Base-by-base conservation (phyloP, 2,888 invertebrate genomes). In the Terebella lapidaria region DNA sequence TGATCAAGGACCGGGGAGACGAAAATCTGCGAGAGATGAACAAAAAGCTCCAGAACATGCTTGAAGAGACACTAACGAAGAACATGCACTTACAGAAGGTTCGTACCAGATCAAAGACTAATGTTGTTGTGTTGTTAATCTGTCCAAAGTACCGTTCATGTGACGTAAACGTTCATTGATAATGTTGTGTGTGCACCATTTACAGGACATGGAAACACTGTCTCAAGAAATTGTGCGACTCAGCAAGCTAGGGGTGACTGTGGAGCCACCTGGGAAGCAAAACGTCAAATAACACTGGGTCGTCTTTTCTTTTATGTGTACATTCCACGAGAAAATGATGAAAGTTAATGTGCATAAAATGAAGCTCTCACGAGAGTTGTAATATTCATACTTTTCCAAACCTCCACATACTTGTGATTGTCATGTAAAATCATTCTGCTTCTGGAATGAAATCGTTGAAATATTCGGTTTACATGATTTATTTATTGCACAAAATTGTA, bases 1-100 rank as follows among this genome's bases (percentile, higher is more conserved):
- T 81, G 55, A 78, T 82, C 26, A 81, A 79, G 61, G 78, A 78
- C 64, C 71, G 73, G 29, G 80, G 79, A 20, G 81, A 81, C 53
- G 77, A 78, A 56, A 74, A 76, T 59, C 64, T 76, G 47, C 72
- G 71, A 46, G 79, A 80, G 10, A 78, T 76, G 72, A 79, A 80
- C 68, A 70, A 72, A 54, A 80, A 80, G 58, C 71, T 83, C 62
- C 83, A 83, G 68, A 71, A 77, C 46, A 81, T 84, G 78, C 70
- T 84, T 28, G 84, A 84, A 66, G 84, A 84, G 70, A 83, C 82
- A 1, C 76, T 84, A 5, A 83, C 82, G 25, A 84, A 84, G 67
- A 84, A 84, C 71, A 83, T 84, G 82, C 81, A 83, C 70, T 72
- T 84, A 56, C 82, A 84, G 68, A 73, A 81, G 74, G 79, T 79